Conservation (phyloP, 2,113 vertebrate species). For the Toxostoma redivivum region DNA sequence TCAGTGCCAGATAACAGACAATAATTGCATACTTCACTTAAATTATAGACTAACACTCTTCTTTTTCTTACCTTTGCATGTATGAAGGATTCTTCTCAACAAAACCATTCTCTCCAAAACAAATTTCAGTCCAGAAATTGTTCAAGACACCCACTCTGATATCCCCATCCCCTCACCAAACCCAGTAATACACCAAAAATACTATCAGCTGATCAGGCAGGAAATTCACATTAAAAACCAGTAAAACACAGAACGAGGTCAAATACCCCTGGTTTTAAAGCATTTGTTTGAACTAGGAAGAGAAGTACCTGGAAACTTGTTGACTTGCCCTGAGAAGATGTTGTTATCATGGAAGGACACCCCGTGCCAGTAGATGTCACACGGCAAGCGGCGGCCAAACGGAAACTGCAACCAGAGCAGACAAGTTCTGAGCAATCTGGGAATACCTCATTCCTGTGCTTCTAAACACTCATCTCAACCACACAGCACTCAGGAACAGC, state of each 20-base stretch:
- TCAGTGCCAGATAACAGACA: background rate
- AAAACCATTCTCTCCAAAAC: background rate
- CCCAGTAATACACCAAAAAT: background rate
- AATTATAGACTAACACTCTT: background rate
- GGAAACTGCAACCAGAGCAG: constrained; percentile 78
- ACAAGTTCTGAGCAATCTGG: background rate
- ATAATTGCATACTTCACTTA: background rate
- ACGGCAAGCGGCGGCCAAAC: constrained; percentile 85
- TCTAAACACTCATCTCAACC: background rate
- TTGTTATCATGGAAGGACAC: constrained; percentile 93
- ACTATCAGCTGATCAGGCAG: background rate
- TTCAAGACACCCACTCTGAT: background rate
- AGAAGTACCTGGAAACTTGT: constrained; percentile 95
- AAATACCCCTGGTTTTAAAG: background rate
- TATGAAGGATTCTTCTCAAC: background rate
- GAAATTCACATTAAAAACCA: background rate
- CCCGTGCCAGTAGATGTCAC: constrained; percentile 98
- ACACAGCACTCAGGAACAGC: background rate
- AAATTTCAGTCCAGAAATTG: background rate
- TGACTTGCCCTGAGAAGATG: constrained; percentile 93
- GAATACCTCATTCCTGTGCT: background rate
- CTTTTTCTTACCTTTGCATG: background rate
- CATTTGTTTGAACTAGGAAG: background rate
- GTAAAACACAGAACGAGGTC: background rate
- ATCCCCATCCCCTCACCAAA: background rate